These are phyloP conservation scores for Pseudopipra pipra DNA, from an alignment of 2,113 vertebrate species.

Conservation along the genomic window DNA sequence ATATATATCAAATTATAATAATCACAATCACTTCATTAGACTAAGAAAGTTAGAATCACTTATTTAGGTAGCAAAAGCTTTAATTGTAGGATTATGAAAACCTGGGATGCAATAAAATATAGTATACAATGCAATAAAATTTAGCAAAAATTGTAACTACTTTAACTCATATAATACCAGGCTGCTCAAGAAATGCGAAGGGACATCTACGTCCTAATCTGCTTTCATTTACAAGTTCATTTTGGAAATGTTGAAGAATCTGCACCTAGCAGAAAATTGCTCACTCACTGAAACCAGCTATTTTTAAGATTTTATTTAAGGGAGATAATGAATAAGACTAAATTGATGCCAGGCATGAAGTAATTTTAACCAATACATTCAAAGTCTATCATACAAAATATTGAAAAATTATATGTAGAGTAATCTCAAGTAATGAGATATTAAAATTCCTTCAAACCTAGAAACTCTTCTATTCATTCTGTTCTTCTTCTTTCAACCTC, in stretches of 20 bases:
- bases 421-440: conserved; percentile 84
- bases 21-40: background rate
- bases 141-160: background rate
- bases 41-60: background rate
- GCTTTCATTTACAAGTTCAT: conserved; percentile 49
- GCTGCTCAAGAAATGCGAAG: background rate
- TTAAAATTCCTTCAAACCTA: conserved; percentile 82
- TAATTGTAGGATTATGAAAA: background rate
- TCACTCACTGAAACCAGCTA: conserved; percentile 70
- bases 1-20: background rate
- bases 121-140: background rate
- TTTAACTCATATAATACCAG: background rate
- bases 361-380: conserved; percentile 76
- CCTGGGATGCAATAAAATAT: background rate
- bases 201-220: background rate
- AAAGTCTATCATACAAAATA: conserved; percentile 74
- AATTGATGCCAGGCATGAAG: conserved; percentile 73
- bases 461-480: conserved; percentile 82
- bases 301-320: conserved; percentile 75
- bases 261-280: conserved; percentile 72
- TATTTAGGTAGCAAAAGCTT: background rate
- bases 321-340: conserved; percentile 73
- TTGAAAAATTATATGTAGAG: conserved; percentile 76
- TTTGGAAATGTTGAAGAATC: conserved; percentile 49
- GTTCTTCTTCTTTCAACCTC: conserved; percentile 80